phyloP scores from a whole-genome alignment of 53 echinoderm and acorn worm genomes.

The Patiria pectinifera region DNA sequence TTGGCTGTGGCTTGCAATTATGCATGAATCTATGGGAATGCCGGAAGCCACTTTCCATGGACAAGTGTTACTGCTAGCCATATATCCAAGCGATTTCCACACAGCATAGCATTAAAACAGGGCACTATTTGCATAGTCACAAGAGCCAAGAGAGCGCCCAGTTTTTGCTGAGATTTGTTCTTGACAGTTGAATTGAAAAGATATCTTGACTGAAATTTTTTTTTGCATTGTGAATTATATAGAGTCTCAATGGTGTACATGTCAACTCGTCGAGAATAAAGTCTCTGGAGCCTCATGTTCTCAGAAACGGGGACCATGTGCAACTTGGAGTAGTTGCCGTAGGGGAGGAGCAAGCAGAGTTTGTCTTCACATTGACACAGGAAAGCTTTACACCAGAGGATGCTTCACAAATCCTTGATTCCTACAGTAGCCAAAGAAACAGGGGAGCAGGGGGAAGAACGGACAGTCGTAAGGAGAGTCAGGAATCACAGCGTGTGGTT shows the following conservation, averaged over 20 bases:
- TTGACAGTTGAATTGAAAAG: background rate
- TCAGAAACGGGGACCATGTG: constrained; percentile 72
- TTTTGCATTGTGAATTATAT: constrained; percentile 9
- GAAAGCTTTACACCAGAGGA: constrained; percentile 39
- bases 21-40: too few relatives aligned
- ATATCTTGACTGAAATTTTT: background rate
- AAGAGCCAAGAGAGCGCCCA: too few relatives aligned
- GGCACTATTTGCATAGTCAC: too few relatives aligned
- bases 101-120: too few relatives aligned
- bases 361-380: constrained; percentile 61
- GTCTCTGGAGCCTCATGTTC: constrained; percentile 50
- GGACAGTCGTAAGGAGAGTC: constrained; percentile 40
- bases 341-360: constrained; percentile 68
- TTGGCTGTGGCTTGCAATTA: too few relatives aligned
- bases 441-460: constrained; percentile 37
- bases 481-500: constrained; percentile 33
- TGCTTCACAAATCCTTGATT: constrained; percentile 58
- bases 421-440: constrained; percentile 30
- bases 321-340: constrained; percentile 76
- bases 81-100: too few relatives aligned
- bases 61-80: too few relatives aligned
- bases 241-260: constrained; percentile 89
- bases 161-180: background rate
- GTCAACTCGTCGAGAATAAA: constrained; percentile 74
- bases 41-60: too few relatives aligned